phyloP scores from a whole-genome alignment of 2,888 invertebrate genomes.

The Diogma glabrata region DNA sequence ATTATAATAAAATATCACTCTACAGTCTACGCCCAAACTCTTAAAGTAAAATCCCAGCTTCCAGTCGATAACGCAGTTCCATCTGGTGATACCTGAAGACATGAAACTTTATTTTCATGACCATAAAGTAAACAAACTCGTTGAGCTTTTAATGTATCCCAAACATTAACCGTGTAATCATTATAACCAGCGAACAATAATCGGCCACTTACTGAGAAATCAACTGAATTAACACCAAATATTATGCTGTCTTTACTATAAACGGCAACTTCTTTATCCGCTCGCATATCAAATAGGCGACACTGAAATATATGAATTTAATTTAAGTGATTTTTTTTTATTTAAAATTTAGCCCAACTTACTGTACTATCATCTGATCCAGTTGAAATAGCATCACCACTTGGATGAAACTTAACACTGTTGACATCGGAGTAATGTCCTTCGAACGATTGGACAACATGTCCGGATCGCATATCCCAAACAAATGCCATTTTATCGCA shows the following conservation, averaged over 20 bases:
- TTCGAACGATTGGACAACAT: slow-evolving; percentile 97
- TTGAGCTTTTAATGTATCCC: slow-evolving; percentile 94
- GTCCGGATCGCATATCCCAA: slow-evolving; percentile 98
- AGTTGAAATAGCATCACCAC: slow-evolving; percentile 96
- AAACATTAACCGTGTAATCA: slow-evolving; percentile 96
- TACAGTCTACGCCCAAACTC: slow-evolving; percentile 49
- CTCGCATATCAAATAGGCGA: slow-evolving; percentile 92
- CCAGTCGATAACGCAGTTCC: slow-evolving; percentile 95
- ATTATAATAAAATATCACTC: no score
- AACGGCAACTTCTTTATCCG: slow-evolving; percentile 92
- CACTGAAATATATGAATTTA: slow-evolving; percentile 43
- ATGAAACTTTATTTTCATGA: slow-evolving; percentile 91
- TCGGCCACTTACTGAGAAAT: slow-evolving; percentile 92
- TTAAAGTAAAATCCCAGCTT: slow-evolving; percentile 89
- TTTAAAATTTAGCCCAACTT: slow-evolving; percentile 28
- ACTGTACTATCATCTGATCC: slow-evolving; percentile 97
- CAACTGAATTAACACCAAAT: slow-evolving; percentile 96
- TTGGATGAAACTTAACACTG: slow-evolving; percentile 95
- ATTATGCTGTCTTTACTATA: slow-evolving; percentile 95
- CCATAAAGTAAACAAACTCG: slow-evolving; percentile 85
- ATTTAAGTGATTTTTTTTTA: neutral
- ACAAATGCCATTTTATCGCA: slow-evolving; percentile 95
- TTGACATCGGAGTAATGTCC: slow-evolving; percentile 98
- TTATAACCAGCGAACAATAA: slow-evolving; percentile 96
- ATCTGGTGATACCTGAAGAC: slow-evolving; percentile 89